Conservation (phyloP, 1,140 invertebrate genomes). For the Penaeus japonicus region DNA sequence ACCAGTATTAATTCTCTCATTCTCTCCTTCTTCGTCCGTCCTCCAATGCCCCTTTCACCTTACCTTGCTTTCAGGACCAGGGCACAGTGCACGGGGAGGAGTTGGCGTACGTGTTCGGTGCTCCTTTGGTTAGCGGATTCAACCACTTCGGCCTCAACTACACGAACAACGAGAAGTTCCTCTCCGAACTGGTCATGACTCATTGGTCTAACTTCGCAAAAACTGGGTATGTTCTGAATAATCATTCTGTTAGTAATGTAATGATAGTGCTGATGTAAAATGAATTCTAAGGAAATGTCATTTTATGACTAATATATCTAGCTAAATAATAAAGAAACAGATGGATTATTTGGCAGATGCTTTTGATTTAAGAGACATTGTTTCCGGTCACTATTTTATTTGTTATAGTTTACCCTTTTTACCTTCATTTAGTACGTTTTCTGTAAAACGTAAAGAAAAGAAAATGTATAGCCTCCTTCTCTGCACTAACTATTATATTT, state of each 20-base stretch:
- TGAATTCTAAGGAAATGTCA: no score
- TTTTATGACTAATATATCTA: no score
- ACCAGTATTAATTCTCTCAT: background rate
- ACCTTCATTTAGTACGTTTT: no score
- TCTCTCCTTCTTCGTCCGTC: background rate
- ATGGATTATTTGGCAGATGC: no score
- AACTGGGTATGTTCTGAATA: constrained; percentile 71
- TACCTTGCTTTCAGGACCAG: constrained; percentile 68
- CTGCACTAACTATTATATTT: no score
- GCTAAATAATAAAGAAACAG: no score
- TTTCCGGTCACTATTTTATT: no score
- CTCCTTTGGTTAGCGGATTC: constrained; percentile 78
- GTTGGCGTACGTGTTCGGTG: constrained; percentile 88
- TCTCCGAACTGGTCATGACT: constrained; percentile 84
- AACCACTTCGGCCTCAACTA: constrained; percentile 79
- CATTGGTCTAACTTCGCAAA: constrained; percentile 90
- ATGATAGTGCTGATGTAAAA: background rate
- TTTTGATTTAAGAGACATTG: no score
- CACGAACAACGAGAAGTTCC: constrained; percentile 76
- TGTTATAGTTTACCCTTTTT: no score
- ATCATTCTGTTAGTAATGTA: background rate
- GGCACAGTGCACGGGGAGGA: constrained; percentile 90
- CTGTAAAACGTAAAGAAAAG: no score
- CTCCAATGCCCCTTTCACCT: background rate
- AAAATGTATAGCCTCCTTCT: no score